phyloP scores from a whole-genome alignment of 2,888 invertebrate species.

The Dichetophora obliterata region DNA sequence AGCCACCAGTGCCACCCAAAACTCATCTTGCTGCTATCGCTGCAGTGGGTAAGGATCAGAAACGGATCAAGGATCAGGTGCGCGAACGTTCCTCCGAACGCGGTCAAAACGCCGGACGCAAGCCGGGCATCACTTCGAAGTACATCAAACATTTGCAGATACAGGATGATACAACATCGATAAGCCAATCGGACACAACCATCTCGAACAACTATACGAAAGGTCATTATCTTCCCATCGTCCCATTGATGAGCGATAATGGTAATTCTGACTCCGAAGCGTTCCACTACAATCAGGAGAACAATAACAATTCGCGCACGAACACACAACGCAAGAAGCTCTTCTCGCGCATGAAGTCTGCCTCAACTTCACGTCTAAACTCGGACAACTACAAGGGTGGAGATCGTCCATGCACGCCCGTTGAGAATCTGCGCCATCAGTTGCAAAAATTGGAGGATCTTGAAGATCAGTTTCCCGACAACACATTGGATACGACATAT shows the following conservation, averaged over 20 bases:
- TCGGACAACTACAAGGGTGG: constrained; percentile 65
- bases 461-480: constrained; percentile 84
- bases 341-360: constrained; percentile 79
- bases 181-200: constrained; percentile 69
- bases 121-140: constrained; percentile 65
- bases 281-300: constrained; percentile 69
- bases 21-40: constrained; percentile 54
- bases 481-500: constrained; percentile 79
- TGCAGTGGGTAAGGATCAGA: constrained; percentile 38
- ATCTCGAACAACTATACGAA: constrained; percentile 68
- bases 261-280: constrained; percentile 68
- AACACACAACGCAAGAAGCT: constrained; percentile 74
- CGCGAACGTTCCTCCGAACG: constrained; percentile 52
- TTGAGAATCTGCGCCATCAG: constrained; percentile 85
- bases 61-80: too few species aligned
- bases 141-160: constrained; percentile 66
- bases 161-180: constrained; percentile 62
- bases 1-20: constrained; percentile 65
- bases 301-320: constrained; percentile 66
- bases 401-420: constrained; percentile 78
- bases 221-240: constrained; percentile 60
- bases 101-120: constrained; percentile 46
- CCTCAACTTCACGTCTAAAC: constrained; percentile 78
- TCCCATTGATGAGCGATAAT: constrained; percentile 63
- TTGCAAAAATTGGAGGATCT: constrained; percentile 84